A percentile compares a stretch with the other conserved stretches of the same genome.
Evolutionary conservation across 2,113 vertebrate genomes (phyloP).

Genomic region (Emberiza fucata): DNA sequence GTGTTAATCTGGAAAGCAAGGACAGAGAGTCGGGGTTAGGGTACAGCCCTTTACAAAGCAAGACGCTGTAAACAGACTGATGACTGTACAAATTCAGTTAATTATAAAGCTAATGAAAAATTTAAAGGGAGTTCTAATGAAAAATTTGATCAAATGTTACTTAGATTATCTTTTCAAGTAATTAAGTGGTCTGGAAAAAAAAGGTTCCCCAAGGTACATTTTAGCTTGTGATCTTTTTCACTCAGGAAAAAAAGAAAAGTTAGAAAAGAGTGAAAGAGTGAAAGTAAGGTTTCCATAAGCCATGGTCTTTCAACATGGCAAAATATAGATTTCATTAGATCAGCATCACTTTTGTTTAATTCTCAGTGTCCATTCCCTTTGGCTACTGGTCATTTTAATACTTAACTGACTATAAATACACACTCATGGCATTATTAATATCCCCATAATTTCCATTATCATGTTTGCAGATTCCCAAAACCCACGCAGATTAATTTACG

Average conservation of each 20-base stretch:
- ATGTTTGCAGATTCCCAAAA: conserved; percentile 61
- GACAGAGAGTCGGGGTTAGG: neutral
- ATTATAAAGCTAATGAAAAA: conserved; percentile 73
- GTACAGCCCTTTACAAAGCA: conserved; percentile 40
- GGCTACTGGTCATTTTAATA: conserved; percentile 67
- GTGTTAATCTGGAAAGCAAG: conserved; percentile 32
- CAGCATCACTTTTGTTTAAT: conserved; percentile 65
- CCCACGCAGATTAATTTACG: conserved; percentile 46
- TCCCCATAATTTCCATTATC: neutral
- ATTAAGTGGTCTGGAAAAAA: conserved; percentile 60
- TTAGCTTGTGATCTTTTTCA: conserved; percentile 67
- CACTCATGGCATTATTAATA: conserved; percentile 55
- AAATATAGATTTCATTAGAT: conserved; percentile 67
- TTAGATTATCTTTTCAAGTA: conserved; percentile 70
- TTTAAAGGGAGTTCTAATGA: conserved; percentile 67
- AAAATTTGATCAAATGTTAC: conserved; percentile 76
- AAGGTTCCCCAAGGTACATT: conserved; percentile 50
- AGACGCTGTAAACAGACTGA: conserved; percentile 63
- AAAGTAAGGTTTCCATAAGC: conserved; percentile 61
- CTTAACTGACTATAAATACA: conserved; percentile 56
- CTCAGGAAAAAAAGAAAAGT: conserved; percentile 39
- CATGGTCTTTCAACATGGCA: conserved; percentile 38
- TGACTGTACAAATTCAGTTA: conserved; percentile 69
- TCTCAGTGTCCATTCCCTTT: conserved; percentile 70
- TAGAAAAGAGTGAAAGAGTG: conserved; percentile 12